Evolutionary conservation across 2,113 vertebrate genomes (phyloP), one percentile per base, ranked within the genome.

Genomic region (Phylloscopus trochiloides): DNA sequence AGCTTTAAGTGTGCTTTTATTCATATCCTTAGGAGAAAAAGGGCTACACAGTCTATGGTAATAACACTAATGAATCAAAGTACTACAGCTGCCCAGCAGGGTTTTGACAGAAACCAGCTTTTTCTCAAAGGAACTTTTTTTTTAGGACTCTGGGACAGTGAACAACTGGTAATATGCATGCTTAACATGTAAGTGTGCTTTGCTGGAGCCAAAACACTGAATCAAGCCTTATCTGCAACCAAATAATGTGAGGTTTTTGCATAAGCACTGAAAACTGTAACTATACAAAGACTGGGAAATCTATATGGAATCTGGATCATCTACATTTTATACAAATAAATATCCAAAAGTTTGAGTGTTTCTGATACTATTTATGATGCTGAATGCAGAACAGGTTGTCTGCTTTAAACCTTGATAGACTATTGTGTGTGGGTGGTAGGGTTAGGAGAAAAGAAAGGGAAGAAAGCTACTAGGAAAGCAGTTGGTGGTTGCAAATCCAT

Each of bases 21-120:
- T 92, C 90, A 86, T 94, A 92, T 96, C 89, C 92, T 88, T 94
- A 96, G 87, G 88, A 96, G 86, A 92, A 92, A 94, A 95, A 88
- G 74, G 82, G 82, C 92, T 96, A 94, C 75, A 91, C 51, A 77
- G 86, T 74, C 90, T 89, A 72, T 31, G 94, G 95, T 90, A 97
- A 95, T 92, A 97, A 96, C 82, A 82, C 80, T 87, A 94, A 95
- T 82, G 92, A 96, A 90, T 93, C 88, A 92, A 94, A 93, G 72
- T 81, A 77, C 85, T 86, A 91, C 90, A 97, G 96, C 96, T 96
- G 92, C 87, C 92, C 92, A 96, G 86, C 55, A 86, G 89, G 66
- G 78, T 95, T 96, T 96, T 97, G 86, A 97, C 96, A 93, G 78
- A 97, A 97, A 93, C 5, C 91, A 93, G 94, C 84, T 96, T 96